These are phyloP conservation scores for Euura lappo DNA, from an alignment of 1,140 invertebrate genomes.

Conservation along the genomic window DNA sequence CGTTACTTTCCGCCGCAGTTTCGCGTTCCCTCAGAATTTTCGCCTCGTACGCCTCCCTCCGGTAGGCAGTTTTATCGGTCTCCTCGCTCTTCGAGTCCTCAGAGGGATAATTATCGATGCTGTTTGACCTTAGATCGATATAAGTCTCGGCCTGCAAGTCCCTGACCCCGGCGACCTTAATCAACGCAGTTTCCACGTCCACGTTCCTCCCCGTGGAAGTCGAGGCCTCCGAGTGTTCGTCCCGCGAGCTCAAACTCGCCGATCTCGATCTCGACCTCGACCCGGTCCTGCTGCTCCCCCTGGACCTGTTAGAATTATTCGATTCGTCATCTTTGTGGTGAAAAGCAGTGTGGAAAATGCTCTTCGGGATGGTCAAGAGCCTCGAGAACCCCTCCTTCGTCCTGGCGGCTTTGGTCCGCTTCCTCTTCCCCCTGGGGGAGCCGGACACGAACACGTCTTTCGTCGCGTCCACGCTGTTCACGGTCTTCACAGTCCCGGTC, in stretches of 20 bases:
- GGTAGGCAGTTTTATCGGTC: conserved; percentile 2
- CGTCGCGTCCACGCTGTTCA: conserved; percentile 34
- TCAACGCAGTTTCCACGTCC: conserved; percentile 9
- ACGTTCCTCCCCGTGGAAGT: neutral
- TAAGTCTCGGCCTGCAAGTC: conserved; percentile 24
- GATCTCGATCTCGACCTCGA: conserved; percentile 36
- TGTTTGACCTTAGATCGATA: conserved; percentile 27
- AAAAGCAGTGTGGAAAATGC: conserved; percentile 51
- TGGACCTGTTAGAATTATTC: conserved; percentile 22
- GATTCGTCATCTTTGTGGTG: conserved; percentile 41
- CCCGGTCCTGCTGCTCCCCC: conserved; percentile 12
- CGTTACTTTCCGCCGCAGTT: neutral
- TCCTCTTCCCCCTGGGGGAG: conserved; percentile 15
- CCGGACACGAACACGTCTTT: conserved; percentile 39
- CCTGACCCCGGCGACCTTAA: conserved; percentile 1
- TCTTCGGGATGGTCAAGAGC: conserved; percentile 50
- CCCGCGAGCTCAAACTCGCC: conserved; percentile 35
- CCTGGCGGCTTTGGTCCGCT: conserved; percentile 29
- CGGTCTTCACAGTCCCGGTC: conserved; percentile 47
- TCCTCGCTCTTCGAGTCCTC: conserved; percentile 9
- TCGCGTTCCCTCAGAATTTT: neutral
- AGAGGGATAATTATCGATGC: conserved; percentile 18
- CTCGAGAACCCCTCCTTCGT: conserved; percentile 49
- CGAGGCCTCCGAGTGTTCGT: conserved; percentile 16
- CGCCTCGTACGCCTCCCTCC: conserved; percentile 2